These are phyloP conservation scores for Litoditis marina DNA, from an alignment of 2,888 invertebrate genomes.

Conservation along the genomic window DNA sequence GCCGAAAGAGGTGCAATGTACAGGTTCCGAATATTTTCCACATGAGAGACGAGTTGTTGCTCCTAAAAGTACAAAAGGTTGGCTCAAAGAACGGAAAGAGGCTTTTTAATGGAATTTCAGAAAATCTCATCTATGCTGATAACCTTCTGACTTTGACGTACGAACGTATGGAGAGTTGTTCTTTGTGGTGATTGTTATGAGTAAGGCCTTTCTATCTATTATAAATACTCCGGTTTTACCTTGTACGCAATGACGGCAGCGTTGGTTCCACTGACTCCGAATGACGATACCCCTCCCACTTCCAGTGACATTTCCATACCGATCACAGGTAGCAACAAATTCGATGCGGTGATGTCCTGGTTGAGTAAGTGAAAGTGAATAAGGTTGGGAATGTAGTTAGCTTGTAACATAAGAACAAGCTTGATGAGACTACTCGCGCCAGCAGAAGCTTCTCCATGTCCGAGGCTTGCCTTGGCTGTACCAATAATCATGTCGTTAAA, in stretches of 20 bases:
- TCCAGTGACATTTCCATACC: constrained; percentile 31
- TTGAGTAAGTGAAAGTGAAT: constrained; percentile 53
- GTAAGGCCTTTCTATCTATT: not conserved
- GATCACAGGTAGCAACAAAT: constrained; percentile 37
- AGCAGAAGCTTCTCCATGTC: constrained; percentile 58
- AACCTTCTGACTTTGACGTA: no score
- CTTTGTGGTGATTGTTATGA: not conserved
- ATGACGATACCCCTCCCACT: constrained; percentile 53
- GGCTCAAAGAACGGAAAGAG: no score
- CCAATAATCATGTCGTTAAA: constrained; percentile 33
- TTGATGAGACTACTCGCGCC: constrained; percentile 57
- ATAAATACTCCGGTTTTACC: constrained; percentile 3
- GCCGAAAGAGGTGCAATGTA: constrained; percentile 47
- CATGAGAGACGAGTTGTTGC: no score
- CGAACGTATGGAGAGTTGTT: constrained; percentile 20
- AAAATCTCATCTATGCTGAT: constrained; percentile 5
- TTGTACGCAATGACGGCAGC: constrained; percentile 45
- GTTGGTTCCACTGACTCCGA: constrained; percentile 59
- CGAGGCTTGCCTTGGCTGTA: constrained; percentile 52
- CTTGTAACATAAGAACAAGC: constrained; percentile 38
- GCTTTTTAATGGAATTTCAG: not conserved
- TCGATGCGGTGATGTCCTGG: constrained; percentile 43
- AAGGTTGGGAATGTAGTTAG: constrained; percentile 43
- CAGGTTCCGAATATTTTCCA: constrained; percentile 7
- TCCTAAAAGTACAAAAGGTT: no score